Evolutionary conservation across 2,888 invertebrate species (phyloP).

Genomic region (Andrena chrysosceles): DNA sequence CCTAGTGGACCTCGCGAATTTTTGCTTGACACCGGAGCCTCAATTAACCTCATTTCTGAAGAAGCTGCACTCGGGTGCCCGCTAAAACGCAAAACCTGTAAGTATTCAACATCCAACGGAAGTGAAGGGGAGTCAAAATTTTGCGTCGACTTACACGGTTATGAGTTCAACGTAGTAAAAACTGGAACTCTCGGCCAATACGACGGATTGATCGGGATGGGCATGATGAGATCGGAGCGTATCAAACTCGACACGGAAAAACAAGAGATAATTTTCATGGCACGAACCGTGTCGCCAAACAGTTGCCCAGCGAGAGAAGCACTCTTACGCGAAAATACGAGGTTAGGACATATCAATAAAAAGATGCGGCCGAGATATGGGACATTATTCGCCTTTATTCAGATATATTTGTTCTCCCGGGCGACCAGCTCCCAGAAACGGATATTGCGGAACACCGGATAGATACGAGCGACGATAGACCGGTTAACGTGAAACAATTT

Average conservation of each 20-base stretch:
- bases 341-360: no score
- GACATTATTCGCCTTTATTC: no score
- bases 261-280: not conserved
- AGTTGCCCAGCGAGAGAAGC: not conserved
- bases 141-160: not conserved
- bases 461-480: no score
- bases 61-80: not conserved
- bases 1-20: constrained; percentile 5
- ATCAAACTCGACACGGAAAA: not conserved
- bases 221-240: not conserved
- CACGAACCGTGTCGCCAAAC: not conserved
- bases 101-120: not conserved
- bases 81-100: not conserved
- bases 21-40: not conserved
- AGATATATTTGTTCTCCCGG: no score
- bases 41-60: not conserved
- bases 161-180: not conserved
- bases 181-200: not conserved
- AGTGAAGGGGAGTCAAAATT: not conserved
- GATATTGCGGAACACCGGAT: no score
- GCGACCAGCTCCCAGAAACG: no score
- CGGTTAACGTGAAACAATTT: not conserved
- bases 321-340: no score
- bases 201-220: not conserved
- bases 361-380: no score